These are phyloP conservation scores for Desmodus rotundus DNA, from an alignment of 2,113 vertebrate species.

Conservation along the genomic window DNA sequence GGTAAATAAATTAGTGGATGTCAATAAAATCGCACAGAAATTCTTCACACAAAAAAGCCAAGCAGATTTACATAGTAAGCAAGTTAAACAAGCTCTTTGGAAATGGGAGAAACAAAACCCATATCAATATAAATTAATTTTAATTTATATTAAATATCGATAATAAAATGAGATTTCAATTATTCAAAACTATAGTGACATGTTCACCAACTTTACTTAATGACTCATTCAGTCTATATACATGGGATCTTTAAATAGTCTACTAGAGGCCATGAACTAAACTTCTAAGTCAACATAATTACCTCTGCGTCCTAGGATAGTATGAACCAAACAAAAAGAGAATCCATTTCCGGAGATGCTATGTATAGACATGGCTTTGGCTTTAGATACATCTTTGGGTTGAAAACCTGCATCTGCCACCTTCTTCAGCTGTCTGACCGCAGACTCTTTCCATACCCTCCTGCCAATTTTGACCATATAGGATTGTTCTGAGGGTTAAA, in stretches of 20 bases:
- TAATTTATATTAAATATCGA: neutral
- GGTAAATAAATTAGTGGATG: slow-evolving; percentile 29
- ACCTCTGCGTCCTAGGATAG: neutral
- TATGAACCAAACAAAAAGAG: neutral
- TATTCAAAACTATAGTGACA: neutral
- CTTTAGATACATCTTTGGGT: neutral
- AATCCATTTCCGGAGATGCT: neutral
- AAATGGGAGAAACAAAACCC: slow-evolving; percentile 17
- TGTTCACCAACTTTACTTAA: neutral
- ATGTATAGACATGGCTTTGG: neutral
- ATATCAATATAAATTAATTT: neutral
- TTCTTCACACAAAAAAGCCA: neutral
- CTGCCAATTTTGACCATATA: neutral
- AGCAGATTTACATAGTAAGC: neutral
- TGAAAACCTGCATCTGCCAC: neutral
- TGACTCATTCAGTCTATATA: neutral
- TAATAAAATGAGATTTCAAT: slow-evolving; percentile 22
- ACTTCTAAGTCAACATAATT: neutral
- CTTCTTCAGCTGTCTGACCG: neutral
- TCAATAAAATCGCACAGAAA: slow-evolving; percentile 31
- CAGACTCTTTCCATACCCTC: neutral
- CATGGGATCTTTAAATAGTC: neutral
- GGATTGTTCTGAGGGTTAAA: neutral
- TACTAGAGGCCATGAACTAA: neutral
- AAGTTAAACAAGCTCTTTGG: neutral